These are phyloP conservation scores for Hucho hucho DNA, from an alignment of 2,113 vertebrate species.

Conservation along the genomic window DNA sequence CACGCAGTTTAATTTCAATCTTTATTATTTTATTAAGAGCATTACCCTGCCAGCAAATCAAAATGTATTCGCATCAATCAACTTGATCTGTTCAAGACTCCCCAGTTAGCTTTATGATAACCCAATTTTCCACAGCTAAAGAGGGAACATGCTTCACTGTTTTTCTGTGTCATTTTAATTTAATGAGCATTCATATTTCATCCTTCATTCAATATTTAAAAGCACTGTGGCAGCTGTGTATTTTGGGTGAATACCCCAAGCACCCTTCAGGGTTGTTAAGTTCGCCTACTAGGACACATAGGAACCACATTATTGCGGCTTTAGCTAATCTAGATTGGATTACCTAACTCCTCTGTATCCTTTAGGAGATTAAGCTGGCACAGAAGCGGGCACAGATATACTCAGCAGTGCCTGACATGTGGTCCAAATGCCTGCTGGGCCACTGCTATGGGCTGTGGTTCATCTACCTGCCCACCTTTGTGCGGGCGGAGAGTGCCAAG, in stretches of 20 bases:
- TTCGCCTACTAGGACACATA: neutral
- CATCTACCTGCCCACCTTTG: conserved; percentile 89
- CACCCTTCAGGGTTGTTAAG: neutral
- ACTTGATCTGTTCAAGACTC: no score
- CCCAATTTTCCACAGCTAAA: conserved; percentile 30
- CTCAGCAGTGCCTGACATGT: conserved; percentile 82
- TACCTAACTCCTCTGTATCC: neutral
- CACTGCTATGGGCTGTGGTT: conserved; percentile 97
- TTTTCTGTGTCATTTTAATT: conserved; percentile 20
- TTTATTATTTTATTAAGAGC: no score
- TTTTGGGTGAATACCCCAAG: neutral
- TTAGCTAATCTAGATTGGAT: neutral
- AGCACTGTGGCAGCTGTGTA: neutral
- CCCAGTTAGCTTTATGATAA: conserved; percentile 12
- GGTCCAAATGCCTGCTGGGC: conserved; percentile 90
- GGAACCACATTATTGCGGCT: neutral
- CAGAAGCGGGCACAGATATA: conserved; percentile 90
- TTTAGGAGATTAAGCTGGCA: conserved; percentile 90
- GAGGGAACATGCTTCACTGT: neutral
- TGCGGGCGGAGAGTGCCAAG: conserved; percentile 78
- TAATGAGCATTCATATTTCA: conserved; percentile 47
- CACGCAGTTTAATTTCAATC: no score
- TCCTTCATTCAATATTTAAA: conserved; percentile 33
- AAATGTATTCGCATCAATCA: no score
- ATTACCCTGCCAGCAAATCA: no score